Evolutionary conservation across 2,797 vertebrate species (phyloP).

Genomic region (Clarias pachynema): DNA sequence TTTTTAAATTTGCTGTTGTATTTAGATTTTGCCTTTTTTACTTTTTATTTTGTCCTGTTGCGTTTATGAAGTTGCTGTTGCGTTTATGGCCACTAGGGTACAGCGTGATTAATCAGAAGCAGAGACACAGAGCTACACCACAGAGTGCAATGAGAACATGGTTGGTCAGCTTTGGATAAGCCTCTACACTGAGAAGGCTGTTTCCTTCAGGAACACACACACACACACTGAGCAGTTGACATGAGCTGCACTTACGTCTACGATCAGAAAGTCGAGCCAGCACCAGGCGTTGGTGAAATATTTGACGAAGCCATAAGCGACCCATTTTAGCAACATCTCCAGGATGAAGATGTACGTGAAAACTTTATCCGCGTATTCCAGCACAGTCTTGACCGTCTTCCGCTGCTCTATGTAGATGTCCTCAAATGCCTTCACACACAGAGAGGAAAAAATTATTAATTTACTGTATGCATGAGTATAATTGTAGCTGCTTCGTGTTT

Average conservation of each 20-base stretch:
- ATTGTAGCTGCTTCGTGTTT: neutral
- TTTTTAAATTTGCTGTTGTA: too few species aligned
- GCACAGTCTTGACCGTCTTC: slow-evolving; percentile 88
- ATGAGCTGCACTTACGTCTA: slow-evolving; percentile 85
- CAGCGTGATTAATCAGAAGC: neutral
- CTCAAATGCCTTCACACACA: slow-evolving; percentile 87
- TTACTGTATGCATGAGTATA: neutral
- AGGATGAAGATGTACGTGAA: slow-evolving; percentile 97
- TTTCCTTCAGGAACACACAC: slow-evolving; percentile 44
- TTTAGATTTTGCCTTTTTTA: too few species aligned
- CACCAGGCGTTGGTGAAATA: slow-evolving; percentile 99
- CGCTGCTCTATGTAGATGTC: slow-evolving; percentile 95
- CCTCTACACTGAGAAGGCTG: too few species aligned
- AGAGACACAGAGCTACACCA: neutral
- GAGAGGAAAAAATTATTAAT: neutral
- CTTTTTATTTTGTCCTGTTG: too few species aligned
- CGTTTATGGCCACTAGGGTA: too few species aligned
- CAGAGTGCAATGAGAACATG: neutral
- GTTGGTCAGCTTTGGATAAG: neutral
- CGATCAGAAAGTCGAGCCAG: slow-evolving; percentile 98
- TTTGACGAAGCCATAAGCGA: slow-evolving; percentile 94
- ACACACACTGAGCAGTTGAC: slow-evolving; percentile 34
- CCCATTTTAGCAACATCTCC: slow-evolving; percentile 99
- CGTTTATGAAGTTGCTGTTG: too few species aligned
- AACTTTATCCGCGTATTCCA: slow-evolving; percentile 96